Percentiles rank a stretch among this genome's conserved stretches.
These are phyloP conservation scores for Eristalinus aeneus DNA, from an alignment of 2,888 invertebrate genomes.

Conservation along the genomic window DNA sequence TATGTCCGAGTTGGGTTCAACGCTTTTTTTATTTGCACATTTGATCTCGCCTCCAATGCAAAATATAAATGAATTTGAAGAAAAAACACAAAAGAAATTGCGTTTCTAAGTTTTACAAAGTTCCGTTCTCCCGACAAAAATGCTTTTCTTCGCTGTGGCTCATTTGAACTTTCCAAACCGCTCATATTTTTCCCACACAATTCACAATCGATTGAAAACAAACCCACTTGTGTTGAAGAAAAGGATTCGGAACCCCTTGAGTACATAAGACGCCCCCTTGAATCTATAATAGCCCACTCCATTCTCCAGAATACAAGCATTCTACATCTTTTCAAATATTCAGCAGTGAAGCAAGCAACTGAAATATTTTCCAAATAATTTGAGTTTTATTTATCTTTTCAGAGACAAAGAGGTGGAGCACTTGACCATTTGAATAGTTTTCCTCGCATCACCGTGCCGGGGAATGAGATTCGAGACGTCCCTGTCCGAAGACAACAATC, in stretches of 20 bases:
- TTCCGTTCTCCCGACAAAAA: too few species aligned
- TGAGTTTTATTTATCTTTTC: background rate
- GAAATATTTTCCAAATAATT: background rate
- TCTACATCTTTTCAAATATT: background rate
- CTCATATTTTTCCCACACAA: too few species aligned
- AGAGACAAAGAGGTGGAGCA: background rate
- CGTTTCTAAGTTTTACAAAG: too few species aligned
- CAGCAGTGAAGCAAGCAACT: background rate
- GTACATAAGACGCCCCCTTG: background rate
- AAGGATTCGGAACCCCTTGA: background rate
- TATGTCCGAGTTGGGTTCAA: too few species aligned
- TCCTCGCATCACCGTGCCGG: background rate
- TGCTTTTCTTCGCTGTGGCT: too few species aligned
- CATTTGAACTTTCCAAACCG: too few species aligned
- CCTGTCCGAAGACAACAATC: background rate
- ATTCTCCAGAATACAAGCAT: background rate
- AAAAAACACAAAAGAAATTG: too few species aligned
- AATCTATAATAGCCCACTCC: background rate
- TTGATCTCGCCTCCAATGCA: too few species aligned
- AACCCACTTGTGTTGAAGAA: too few species aligned
- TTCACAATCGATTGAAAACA: too few species aligned
- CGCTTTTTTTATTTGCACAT: too few species aligned
- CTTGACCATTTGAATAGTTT: background rate
- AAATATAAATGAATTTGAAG: too few species aligned
- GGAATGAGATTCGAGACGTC: background rate